Conservation (phyloP, 2,113 vertebrate genomes). For the Aleadryas rufinucha region DNA sequence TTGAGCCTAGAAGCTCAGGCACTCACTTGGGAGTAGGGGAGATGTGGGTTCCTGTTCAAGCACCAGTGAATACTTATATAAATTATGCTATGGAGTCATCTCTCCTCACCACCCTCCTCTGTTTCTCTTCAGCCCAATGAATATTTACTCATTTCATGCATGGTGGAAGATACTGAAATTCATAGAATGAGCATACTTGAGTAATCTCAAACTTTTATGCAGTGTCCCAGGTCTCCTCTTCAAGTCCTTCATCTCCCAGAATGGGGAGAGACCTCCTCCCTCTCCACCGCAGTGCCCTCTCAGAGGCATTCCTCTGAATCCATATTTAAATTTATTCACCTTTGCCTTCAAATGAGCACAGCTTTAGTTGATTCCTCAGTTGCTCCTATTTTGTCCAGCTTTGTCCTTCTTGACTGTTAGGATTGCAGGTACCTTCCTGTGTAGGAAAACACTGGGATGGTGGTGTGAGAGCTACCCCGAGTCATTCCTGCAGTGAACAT, state of each 20-base stretch:
- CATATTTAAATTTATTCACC: not conserved
- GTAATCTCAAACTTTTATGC: not conserved
- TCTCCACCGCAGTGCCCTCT: not conserved
- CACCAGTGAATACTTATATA: not conserved
- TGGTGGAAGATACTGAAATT: not conserved
- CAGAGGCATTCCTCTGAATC: not conserved
- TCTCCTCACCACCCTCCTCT: not conserved
- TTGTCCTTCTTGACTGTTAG: not conserved
- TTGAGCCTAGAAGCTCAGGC: not conserved
- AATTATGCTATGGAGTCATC: not conserved
- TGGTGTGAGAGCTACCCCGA: not conserved
- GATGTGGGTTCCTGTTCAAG: not conserved
- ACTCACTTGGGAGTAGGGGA: not conserved
- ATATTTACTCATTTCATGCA: conserved; percentile 21
- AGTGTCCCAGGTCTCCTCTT: not conserved
- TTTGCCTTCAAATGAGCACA: not conserved
- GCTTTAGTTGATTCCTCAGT: not conserved
- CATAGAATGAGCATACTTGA: not conserved
- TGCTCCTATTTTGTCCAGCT: not conserved
- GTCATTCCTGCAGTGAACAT: not conserved
- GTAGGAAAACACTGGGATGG: not conserved
- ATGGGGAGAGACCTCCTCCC: not conserved
- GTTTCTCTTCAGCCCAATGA: not conserved
- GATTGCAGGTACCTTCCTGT: not conserved
- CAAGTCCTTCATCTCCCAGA: not conserved